Conservation (phyloP, 2,888 invertebrate species). For the Sarcophaga caerulescens region DNA sequence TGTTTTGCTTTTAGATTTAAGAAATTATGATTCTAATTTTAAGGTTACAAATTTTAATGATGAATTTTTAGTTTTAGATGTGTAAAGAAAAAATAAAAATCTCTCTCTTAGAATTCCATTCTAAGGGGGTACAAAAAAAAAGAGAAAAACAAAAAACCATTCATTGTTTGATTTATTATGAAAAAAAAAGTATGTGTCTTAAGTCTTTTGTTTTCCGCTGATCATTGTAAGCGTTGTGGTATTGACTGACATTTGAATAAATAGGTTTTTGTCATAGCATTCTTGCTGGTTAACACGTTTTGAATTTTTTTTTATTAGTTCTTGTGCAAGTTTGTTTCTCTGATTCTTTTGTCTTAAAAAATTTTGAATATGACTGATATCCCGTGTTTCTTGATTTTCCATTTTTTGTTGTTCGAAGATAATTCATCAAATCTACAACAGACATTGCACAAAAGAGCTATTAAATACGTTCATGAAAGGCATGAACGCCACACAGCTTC, state of each 20-base stretch:
- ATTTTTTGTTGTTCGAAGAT: neutral
- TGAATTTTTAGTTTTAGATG: slow-evolving; percentile 9
- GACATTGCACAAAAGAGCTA: too few species aligned
- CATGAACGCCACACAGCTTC: too few species aligned
- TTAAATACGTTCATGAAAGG: too few species aligned
- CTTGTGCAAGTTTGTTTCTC: neutral
- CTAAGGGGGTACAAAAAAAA: neutral
- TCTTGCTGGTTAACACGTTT: too few species aligned
- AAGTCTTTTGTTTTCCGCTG: neutral
- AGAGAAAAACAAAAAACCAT: neutral
- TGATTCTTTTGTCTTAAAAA: neutral
- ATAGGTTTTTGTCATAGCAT: too few species aligned
- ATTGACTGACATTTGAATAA: too few species aligned
- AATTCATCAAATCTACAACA: too few species aligned
- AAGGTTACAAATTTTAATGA: neutral
- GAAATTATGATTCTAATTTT: too few species aligned
- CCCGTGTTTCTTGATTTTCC: neutral
- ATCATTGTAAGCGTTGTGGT: too few species aligned
- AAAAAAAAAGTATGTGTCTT: neutral
- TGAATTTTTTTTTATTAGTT: neutral
- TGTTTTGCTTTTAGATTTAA: slow-evolving; percentile 60
- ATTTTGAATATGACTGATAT: neutral
- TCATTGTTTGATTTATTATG: neutral
- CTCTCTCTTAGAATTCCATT: too few species aligned
- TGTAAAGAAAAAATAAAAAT: slow-evolving; percentile 21